Evolutionary conservation across 1,140 invertebrate genomes (phyloP).

Genomic region (Xylocopa sonorina): DNA sequence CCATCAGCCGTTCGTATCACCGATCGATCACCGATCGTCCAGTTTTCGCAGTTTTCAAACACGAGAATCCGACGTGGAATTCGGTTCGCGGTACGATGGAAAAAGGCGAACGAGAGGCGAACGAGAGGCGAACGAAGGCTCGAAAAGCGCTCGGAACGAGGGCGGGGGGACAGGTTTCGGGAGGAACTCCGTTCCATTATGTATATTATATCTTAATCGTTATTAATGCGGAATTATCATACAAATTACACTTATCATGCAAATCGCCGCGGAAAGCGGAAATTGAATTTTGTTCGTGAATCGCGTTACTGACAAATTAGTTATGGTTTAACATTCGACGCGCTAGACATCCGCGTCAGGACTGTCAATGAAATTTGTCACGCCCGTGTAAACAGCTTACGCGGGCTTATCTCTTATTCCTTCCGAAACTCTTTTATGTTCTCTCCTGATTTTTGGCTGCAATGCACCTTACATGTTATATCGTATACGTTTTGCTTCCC

Average conservation of each 20-base stretch:
- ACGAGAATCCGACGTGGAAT: no score
- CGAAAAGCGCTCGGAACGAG: background rate
- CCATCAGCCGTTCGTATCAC: constrained; percentile 2
- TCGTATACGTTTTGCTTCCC: no score
- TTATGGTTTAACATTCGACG: constrained; percentile 20
- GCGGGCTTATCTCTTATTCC: background rate
- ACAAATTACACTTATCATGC: constrained; percentile 28
- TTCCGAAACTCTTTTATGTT: background rate
- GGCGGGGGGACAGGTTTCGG: background rate
- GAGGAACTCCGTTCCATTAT: background rate
- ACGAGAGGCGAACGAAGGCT: background rate
- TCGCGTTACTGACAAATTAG: constrained; percentile 30
- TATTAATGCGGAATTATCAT: constrained; percentile 37
- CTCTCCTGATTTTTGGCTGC: no score
- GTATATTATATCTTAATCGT: constrained; percentile 36
- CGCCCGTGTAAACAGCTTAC: constrained; percentile 28
- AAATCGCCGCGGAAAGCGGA: constrained; percentile 29
- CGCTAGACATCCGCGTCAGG: constrained; percentile 2
- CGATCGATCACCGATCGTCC: constrained; percentile 35
- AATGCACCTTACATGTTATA: no score
- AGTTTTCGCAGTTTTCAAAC: no score
- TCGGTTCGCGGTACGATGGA: no score
- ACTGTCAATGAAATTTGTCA: constrained; percentile 40
- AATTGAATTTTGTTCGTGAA: constrained; percentile 38
- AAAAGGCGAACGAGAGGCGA: no score